These are phyloP conservation scores for Mystacornis crossleyi DNA, from an alignment of 2,113 vertebrate species.

Conservation along the genomic window DNA sequence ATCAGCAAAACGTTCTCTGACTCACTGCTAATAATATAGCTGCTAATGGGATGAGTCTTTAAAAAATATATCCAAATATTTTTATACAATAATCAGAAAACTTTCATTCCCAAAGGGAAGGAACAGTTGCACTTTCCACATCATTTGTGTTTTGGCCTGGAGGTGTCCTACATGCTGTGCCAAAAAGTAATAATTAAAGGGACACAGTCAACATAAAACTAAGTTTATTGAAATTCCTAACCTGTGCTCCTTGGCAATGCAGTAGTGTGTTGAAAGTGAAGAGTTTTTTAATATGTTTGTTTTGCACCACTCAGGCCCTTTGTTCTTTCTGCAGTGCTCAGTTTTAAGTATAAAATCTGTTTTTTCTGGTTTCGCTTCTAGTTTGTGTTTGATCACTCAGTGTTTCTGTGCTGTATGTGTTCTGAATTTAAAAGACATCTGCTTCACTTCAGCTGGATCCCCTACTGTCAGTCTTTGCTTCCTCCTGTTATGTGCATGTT, in stretches of 20 bases:
- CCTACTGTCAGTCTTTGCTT: slow-evolving; percentile 37
- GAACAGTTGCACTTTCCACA: slow-evolving; percentile 6
- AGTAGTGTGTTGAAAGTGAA: background rate
- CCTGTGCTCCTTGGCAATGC: background rate
- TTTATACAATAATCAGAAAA: slow-evolving; percentile 34
- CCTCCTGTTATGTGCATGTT: background rate
- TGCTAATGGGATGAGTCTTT: background rate
- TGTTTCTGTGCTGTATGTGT: slow-evolving; percentile 43
- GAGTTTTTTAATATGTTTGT: background rate
- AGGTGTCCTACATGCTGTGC: background rate
- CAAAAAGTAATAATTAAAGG: slow-evolving; percentile 30
- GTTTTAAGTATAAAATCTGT: background rate
- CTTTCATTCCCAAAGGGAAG: background rate
- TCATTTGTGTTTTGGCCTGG: slow-evolving; percentile 24
- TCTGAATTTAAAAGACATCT: slow-evolving; percentile 63
- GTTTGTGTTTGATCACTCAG: slow-evolving; percentile 29
- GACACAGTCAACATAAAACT: background rate
- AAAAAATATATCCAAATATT: background rate
- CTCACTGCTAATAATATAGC: background rate
- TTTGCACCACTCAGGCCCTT: background rate
- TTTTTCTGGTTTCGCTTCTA: background rate
- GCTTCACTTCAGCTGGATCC: slow-evolving; percentile 52
- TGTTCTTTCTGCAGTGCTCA: background rate
- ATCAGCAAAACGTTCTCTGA: slow-evolving; percentile 9
- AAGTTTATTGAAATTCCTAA: slow-evolving; percentile 3